A percentile compares a stretch with the other conserved stretches of the same genome.
phyloP scores from a whole-genome alignment of 53 echinoderm and acorn worm species.

The Echinarachnius parma region DNA sequence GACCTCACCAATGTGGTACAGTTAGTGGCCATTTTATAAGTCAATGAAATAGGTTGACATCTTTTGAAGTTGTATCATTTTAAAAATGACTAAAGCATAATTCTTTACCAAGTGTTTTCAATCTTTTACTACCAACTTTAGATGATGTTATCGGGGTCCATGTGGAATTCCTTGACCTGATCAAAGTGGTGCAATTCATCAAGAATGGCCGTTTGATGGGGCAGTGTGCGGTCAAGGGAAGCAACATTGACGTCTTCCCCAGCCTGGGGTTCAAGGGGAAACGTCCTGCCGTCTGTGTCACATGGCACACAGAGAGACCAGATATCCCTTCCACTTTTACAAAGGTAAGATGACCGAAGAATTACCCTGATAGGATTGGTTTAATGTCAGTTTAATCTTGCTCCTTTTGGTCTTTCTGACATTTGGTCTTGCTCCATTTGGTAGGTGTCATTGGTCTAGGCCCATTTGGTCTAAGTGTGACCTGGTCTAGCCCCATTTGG shows the following conservation, averaged over 20 bases:
- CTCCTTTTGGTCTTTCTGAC: no score
- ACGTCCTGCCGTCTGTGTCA: slow-evolving; percentile 62
- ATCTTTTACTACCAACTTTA: no score
- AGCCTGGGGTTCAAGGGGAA: slow-evolving; percentile 71
- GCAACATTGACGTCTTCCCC: slow-evolving; percentile 73
- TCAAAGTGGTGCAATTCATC: slow-evolving; percentile 79
- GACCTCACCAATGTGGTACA: no score
- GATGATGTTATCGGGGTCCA: slow-evolving; percentile 81
- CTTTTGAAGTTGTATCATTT: not conserved
- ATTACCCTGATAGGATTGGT: no score
- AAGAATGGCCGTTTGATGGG: slow-evolving; percentile 89
- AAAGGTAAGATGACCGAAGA: slow-evolving; percentile 74
- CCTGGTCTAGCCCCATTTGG: no score
- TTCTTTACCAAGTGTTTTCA: not conserved
- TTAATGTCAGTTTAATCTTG: no score
- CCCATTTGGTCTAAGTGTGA: no score
- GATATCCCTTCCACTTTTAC: slow-evolving; percentile 39
- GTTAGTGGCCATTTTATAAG: not conserved
- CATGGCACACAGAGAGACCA: slow-evolving; percentile 66
- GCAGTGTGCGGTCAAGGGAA: slow-evolving; percentile 57
- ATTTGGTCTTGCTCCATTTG: no score
- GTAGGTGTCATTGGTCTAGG: no score
- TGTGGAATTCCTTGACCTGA: slow-evolving; percentile 62
- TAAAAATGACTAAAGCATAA: no score
- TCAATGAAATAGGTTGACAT: not conserved